These are phyloP conservation scores for Luehdorfia chinensis DNA, from an alignment of 1,140 invertebrate genomes.

Conservation along the genomic window DNA sequence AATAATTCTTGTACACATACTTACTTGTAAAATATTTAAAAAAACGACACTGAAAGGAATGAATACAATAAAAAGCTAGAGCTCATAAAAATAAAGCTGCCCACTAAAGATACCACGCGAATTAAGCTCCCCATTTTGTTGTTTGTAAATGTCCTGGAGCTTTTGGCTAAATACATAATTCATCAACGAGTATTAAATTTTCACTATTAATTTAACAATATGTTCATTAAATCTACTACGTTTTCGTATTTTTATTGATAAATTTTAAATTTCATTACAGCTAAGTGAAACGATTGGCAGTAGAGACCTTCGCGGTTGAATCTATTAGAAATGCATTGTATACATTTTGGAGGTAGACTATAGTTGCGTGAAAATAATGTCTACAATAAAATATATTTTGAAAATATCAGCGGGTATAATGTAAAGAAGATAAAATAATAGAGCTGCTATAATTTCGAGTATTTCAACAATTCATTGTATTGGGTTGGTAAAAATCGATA, in stretches of 20 bases:
- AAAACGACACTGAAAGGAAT: slow-evolving; percentile 21
- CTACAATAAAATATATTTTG: too few species aligned
- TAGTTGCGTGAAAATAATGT: neutral
- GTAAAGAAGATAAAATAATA: too few species aligned
- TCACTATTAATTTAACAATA: slow-evolving; percentile 71
- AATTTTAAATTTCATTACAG: slow-evolving; percentile 44
- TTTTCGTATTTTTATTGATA: slow-evolving; percentile 48
- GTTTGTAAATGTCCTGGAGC: slow-evolving; percentile 32
- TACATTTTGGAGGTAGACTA: slow-evolving; percentile 8
- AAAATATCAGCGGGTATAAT: too few species aligned
- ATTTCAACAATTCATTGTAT: too few species aligned
- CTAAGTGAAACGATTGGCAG: slow-evolving; percentile 69
- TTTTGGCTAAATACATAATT: slow-evolving; percentile 48
- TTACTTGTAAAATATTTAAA: too few species aligned
- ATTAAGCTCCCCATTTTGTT: slow-evolving; percentile 25
- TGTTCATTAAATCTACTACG: slow-evolving; percentile 59
- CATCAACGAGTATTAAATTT: slow-evolving; percentile 73
- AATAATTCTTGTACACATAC: too few species aligned
- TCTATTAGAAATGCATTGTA: slow-evolving; percentile 23
- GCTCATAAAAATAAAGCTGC: slow-evolving; percentile 20
- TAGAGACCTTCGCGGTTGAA: slow-evolving; percentile 35
- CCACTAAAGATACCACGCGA: slow-evolving; percentile 16
- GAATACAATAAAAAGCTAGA: slow-evolving; percentile 16
- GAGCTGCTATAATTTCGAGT: too few species aligned
- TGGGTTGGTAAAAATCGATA: too few species aligned